phyloP scores from a whole-genome alignment of 1,140 invertebrate species.

The Euura lappo region DNA sequence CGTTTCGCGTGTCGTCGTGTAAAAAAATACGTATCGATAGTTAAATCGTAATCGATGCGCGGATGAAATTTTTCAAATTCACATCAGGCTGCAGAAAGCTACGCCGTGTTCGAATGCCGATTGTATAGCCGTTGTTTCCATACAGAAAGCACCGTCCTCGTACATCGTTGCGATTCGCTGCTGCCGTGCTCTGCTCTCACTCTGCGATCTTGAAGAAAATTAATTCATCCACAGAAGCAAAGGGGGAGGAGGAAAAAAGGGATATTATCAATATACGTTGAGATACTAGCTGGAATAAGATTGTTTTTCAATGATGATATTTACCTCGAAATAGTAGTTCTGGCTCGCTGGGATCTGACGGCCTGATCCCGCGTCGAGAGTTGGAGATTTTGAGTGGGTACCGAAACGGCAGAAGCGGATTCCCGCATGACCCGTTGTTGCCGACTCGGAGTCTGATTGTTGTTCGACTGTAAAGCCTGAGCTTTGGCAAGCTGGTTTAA shows the following conservation, averaged over 20 bases:
- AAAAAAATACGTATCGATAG: neutral
- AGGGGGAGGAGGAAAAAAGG: too few relatives aligned
- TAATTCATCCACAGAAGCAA: too few relatives aligned
- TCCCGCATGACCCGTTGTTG: constrained; percentile 32
- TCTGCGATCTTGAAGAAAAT: constrained; percentile 47
- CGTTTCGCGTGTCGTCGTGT: too few relatives aligned
- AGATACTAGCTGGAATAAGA: too few relatives aligned
- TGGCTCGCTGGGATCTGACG: constrained; percentile 14
- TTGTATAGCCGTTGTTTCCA: constrained; percentile 56
- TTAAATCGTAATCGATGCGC: neutral
- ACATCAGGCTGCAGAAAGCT: constrained; percentile 55
- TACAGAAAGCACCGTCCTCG: constrained; percentile 55
- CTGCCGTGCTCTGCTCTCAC: constrained; percentile 53
- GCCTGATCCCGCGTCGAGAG: constrained; percentile 44
- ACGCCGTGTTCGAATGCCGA: constrained; percentile 55
- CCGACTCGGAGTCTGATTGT: constrained; percentile 37
- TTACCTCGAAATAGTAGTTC: neutral
- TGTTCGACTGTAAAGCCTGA: constrained; percentile 34
- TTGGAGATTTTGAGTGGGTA: constrained; percentile 28
- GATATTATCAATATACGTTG: too few relatives aligned
- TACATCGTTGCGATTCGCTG: constrained; percentile 52
- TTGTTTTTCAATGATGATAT: neutral
- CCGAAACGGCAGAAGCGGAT: neutral
- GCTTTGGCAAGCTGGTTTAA: constrained; percentile 23
- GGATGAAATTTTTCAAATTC: constrained; percentile 27